A percentile compares a stretch with the other conserved stretches of the same genome.
Conservation (phyloP, 2,113 vertebrate genomes). For the Pterophyllum scalare region DNA sequence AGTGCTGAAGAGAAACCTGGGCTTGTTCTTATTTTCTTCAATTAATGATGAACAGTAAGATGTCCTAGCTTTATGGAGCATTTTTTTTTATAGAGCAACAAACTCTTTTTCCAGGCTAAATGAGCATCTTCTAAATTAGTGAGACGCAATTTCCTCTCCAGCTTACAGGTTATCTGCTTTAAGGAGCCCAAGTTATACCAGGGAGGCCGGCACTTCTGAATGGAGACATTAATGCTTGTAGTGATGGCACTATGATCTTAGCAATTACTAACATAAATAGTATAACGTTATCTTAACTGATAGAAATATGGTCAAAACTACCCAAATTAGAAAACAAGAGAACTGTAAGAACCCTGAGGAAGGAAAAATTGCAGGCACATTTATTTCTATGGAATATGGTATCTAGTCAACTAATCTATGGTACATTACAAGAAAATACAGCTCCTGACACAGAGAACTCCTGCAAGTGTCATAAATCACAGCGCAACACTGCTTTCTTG, state of each 20-base stretch:
- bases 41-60: no score
- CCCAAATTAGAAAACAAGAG: background rate
- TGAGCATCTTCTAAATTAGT: no score
- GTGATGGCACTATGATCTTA: background rate
- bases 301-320: slow-evolving; percentile 3
- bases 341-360: background rate
- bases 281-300: accelerated
- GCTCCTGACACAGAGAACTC: slow-evolving; percentile 10
- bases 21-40: no score
- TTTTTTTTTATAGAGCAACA: no score
- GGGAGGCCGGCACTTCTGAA: no score
- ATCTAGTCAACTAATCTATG: slow-evolving; percentile 12
- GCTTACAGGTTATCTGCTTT: no score
- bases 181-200: no score
- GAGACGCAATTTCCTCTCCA: no score
- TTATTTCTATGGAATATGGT: background rate
- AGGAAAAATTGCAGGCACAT: background rate
- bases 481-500: slow-evolving; percentile 14
- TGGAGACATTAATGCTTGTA: no score
- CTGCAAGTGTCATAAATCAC: slow-evolving; percentile 62
- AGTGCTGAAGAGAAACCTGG: no score
- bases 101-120: no score
- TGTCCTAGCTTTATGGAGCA: no score
- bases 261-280: background rate
- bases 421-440: slow-evolving; percentile 13